Conservation (phyloP, 2,113 vertebrate genomes). For the Irena cyanogastra region DNA sequence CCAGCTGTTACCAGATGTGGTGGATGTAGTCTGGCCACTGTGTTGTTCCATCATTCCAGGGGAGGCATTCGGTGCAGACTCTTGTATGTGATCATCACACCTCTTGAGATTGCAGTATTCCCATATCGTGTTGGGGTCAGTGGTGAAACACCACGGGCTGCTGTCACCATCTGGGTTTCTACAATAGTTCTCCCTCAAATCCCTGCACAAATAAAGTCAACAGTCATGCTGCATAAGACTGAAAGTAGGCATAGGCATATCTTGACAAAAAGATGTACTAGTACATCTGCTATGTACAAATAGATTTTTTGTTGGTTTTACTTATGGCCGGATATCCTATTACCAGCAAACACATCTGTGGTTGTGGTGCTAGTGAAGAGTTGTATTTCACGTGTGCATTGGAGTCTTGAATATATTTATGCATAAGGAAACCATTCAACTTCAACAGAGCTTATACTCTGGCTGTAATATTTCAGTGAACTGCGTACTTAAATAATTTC, state of each 20-base stretch:
- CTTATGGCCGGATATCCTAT: neutral
- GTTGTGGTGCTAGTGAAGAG: neutral
- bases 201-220: conserved; percentile 68
- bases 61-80: fast-evolving
- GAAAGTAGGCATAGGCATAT: neutral
- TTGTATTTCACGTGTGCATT: neutral
- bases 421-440: neutral
- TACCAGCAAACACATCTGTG: neutral
- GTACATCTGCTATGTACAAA: neutral
- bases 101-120: conserved; percentile 86
- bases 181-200: conserved; percentile 86
- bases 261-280: neutral
- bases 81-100: conserved; percentile 41
- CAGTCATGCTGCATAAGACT: neutral
- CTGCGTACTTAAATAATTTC: neutral
- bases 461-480: neutral
- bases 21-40: fast-evolving
- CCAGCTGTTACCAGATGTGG: conserved; percentile 34
- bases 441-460: neutral
- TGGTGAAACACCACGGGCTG: conserved; percentile 93
- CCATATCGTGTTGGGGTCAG: conserved; percentile 80
- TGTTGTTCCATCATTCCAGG: neutral
- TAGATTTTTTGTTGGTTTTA: neutral
- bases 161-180: conserved; percentile 89
- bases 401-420: neutral